Conservation (phyloP, 2,888 invertebrate species). For the Exocentrus adspersus region DNA sequence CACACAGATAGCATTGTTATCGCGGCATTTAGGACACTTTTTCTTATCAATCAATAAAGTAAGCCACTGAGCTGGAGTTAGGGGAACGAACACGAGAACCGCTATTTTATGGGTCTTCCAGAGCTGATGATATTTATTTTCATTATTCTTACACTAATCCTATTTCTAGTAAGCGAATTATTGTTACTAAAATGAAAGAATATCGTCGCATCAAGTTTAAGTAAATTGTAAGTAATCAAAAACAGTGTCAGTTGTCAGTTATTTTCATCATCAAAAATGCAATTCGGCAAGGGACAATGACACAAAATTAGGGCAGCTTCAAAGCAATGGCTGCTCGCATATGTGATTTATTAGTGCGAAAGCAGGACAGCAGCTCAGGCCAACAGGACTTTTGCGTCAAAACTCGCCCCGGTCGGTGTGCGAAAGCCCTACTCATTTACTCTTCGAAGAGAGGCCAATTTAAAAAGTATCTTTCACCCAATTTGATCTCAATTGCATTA, state of each 20-base stretch:
- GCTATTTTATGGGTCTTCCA: not conserved
- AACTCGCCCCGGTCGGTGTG: not conserved
- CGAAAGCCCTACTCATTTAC: conserved; percentile 4
- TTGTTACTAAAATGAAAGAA: no score
- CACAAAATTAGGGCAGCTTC: not conserved
- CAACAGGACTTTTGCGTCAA: not conserved
- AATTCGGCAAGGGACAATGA: no score
- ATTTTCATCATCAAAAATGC: no score
- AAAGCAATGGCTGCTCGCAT: not conserved
- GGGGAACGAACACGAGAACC: no score
- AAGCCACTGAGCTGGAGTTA: not conserved
- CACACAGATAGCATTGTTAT: not conserved
- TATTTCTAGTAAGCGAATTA: no score
- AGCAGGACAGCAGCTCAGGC: not conserved
- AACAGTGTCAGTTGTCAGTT: no score
- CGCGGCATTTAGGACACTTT: not conserved
- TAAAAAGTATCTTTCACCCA: conserved; percentile 51
- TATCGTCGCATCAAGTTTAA: no score
- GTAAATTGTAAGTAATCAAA: no score
- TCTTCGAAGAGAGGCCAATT: conserved; percentile 36
- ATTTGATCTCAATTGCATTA: conserved; percentile 55
- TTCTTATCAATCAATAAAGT: not conserved
- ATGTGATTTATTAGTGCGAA: conserved; percentile 15
- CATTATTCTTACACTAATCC: no score
- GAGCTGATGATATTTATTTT: no score